These are phyloP conservation scores for Lophotriccus pileatus DNA, from an alignment of 2,797 vertebrate genomes.

Conservation along the genomic window DNA sequence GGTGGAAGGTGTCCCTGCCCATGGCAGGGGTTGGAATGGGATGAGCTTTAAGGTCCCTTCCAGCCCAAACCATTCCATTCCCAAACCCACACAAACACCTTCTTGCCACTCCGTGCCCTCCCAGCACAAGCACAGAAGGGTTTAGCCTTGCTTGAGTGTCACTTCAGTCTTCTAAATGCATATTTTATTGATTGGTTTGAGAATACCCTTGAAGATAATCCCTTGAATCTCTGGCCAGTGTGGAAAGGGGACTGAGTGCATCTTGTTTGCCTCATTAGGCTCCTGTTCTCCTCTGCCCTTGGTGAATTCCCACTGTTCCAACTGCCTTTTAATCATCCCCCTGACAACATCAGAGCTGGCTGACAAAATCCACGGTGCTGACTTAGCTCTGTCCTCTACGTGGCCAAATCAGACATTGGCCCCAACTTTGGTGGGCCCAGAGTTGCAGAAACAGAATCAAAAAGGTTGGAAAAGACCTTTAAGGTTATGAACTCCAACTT, in stretches of 20 bases:
- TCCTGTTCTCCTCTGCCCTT: neutral
- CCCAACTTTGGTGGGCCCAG: neutral
- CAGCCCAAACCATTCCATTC: neutral
- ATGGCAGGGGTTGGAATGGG: no score
- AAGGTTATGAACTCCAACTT: neutral
- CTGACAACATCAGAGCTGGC: neutral
- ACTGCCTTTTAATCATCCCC: neutral
- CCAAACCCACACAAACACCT: neutral
- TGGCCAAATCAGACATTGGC: neutral
- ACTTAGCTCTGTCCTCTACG: neutral
- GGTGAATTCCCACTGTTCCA: neutral
- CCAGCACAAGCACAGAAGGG: rapidly evolving
- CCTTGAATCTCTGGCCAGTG: neutral
- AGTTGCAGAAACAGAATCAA: neutral
- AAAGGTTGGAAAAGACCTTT: neutral
- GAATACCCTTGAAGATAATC: neutral
- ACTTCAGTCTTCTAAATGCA: rapidly evolving
- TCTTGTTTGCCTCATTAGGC: neutral
- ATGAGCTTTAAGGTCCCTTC: neutral
- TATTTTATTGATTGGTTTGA: neutral
- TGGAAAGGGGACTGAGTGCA: neutral
- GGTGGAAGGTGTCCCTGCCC: neutral
- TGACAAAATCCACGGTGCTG: neutral
- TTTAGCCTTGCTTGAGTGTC: neutral
- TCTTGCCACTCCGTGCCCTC: neutral